Percentiles rank a stretch among this genome's conserved stretches.
phyloP scores from a whole-genome alignment of 2,113 vertebrate genomes.

The Microcebus ravelobensis region DNA sequence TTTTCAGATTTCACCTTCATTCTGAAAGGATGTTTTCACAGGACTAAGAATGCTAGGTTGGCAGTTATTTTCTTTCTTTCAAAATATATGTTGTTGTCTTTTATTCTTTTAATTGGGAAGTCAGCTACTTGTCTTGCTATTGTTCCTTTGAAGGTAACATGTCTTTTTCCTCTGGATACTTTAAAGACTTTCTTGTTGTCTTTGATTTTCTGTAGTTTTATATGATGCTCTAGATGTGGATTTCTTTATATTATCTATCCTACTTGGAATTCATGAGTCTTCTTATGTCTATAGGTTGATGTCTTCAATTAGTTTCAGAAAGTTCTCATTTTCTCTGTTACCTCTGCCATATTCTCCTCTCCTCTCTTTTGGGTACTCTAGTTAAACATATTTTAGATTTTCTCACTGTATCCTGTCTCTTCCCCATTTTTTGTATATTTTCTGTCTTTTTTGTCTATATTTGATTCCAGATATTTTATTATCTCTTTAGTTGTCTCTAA shows the following conservation, averaged over 20 bases:
- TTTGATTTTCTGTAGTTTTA: slow-evolving; percentile 5
- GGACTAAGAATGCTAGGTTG: not conserved
- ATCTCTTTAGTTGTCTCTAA: not conserved
- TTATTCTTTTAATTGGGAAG: not conserved
- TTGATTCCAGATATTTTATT: not conserved
- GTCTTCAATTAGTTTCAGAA: not conserved
- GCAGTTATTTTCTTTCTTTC: not conserved
- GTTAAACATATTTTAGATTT: not conserved
- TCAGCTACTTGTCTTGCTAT: not conserved
- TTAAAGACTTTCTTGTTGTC: not conserved
- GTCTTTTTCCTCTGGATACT: not conserved
- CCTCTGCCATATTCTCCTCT: not conserved
- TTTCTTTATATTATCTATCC: not conserved
- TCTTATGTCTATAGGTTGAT: not conserved
- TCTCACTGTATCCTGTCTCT: not conserved
- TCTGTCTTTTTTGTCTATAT: not conserved
- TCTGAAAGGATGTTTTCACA: not conserved
- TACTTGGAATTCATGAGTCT: not conserved
- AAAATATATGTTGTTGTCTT: not conserved
- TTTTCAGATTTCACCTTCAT: not conserved
- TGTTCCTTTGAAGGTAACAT: not conserved
- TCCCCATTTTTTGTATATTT: not conserved
- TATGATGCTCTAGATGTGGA: not conserved
- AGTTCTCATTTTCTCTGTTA: not conserved
- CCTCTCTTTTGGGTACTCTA: not conserved